Conservation (phyloP, 2,888 invertebrate species). For the Cosmia trapezina region DNA sequence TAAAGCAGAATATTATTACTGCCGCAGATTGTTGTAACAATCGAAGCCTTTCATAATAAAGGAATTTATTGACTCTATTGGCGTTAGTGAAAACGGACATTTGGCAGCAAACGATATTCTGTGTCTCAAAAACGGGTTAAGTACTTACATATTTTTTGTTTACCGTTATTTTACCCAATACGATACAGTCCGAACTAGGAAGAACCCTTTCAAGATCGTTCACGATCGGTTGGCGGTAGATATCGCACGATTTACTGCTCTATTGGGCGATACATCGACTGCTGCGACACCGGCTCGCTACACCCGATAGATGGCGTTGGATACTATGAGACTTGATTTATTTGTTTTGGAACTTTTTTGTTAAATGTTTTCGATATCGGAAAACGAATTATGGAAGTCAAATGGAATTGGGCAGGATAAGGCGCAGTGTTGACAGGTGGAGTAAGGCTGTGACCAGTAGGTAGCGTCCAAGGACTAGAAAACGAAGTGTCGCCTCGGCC, state of each 20-base stretch:
- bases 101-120: not conserved
- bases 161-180: conserved; percentile 2
- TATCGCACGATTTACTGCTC: conserved; percentile 78
- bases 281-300: conserved; percentile 67
- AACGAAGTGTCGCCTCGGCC: not conserved
- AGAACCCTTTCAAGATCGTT: conserved; percentile 62
- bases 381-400: not conserved
- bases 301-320: conserved; percentile 56
- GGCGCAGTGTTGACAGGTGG: not conserved
- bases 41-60: not conserved
- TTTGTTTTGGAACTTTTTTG: conserved; percentile 35
- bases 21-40: not conserved
- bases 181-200: conserved; percentile 15
- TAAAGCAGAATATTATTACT: too few relatives aligned
- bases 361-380: not conserved
- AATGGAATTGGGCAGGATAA: not conserved
- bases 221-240: conserved; percentile 72
- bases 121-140: not conserved
- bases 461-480: not conserved
- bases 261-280: conserved; percentile 77
- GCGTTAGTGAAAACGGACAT: not conserved
- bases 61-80: not conserved
- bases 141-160: not conserved
- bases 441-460: not conserved
- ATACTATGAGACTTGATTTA: conserved; percentile 47